A percentile compares a stretch with the other conserved stretches of the same genome.
phyloP scores from a whole-genome alignment of 1,140 invertebrate species.

The Dinoponera quadriceps region DNA sequence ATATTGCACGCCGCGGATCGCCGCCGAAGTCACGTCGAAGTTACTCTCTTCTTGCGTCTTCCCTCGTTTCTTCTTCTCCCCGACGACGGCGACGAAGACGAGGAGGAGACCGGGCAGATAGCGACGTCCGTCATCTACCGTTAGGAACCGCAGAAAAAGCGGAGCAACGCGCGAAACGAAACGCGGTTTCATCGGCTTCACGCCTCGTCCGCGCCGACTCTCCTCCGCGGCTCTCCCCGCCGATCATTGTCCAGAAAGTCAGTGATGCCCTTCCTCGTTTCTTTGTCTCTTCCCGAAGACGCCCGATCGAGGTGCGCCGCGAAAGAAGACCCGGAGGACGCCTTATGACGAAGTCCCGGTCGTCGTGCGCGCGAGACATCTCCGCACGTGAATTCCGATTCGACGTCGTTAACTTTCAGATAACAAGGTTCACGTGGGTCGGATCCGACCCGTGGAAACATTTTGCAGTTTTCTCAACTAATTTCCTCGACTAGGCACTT shows the following conservation, averaged over 20 bases:
- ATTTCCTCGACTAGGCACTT: no score
- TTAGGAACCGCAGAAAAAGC: conserved; percentile 45
- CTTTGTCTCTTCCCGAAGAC: background rate
- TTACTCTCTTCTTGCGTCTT: conserved; percentile 35
- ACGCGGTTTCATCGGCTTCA: conserved; percentile 43
- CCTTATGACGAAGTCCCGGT: background rate
- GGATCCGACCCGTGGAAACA: no score
- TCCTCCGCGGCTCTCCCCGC: background rate
- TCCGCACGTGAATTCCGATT: no score
- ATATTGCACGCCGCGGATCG: conserved; percentile 30
- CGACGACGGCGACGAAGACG: background rate
- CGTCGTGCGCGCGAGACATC: background rate
- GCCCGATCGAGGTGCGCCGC: background rate
- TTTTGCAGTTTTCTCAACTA: no score
- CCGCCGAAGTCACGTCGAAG: conserved; percentile 32
- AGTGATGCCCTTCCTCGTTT: background rate
- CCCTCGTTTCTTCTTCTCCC: conserved; percentile 19
- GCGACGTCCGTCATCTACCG: conserved; percentile 1
- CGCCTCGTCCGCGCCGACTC: background rate
- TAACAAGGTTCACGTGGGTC: no score
- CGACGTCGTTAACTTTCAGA: no score
- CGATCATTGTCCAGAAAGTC: conserved; percentile 28
- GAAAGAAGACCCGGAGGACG: background rate
- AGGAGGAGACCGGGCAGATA: no score
- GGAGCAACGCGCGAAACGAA: conserved; percentile 18